phyloP scores from a whole-genome alignment of 1,140 invertebrate species.

The Antheraea mylitta region DNA sequence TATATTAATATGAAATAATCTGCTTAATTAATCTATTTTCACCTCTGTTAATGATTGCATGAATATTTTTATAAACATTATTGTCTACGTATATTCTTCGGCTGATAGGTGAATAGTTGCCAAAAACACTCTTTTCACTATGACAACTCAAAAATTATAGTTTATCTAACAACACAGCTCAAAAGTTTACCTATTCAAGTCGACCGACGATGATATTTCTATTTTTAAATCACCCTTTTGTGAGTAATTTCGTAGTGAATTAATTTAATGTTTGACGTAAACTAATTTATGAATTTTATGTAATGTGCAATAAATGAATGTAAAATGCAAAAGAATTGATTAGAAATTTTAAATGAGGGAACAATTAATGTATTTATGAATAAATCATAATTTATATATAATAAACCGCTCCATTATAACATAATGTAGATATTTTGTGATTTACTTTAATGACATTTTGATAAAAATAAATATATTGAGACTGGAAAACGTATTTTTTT shows the following conservation, averaged over 20 bases:
- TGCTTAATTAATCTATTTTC: too few species aligned
- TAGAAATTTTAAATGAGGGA: slow-evolving; percentile 31
- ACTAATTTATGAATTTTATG: background rate
- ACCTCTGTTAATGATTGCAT: too few species aligned
- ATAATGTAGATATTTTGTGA: slow-evolving; percentile 57
- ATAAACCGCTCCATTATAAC: slow-evolving; percentile 19
- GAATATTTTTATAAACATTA: too few species aligned
- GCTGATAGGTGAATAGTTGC: too few species aligned
- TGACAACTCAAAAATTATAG: too few species aligned
- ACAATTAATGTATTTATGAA: slow-evolving; percentile 59
- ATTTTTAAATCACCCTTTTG: background rate
- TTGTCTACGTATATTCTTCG: too few species aligned
- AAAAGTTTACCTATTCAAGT: too few species aligned
- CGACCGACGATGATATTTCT: too few species aligned
- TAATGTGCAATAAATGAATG: background rate
- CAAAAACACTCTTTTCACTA: too few species aligned
- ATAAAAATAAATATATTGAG: slow-evolving; percentile 47
- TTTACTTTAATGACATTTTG: slow-evolving; percentile 28
- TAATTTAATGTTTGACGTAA: background rate
- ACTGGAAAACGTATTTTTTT: slow-evolving; percentile 23
- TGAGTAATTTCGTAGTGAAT: background rate
- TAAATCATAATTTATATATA: background rate
- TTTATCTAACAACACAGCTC: too few species aligned
- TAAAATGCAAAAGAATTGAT: background rate
- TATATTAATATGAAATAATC: too few species aligned